phyloP scores from a whole-genome alignment of 2,113 vertebrate genomes.

The Mohoua ochrocephala region DNA sequence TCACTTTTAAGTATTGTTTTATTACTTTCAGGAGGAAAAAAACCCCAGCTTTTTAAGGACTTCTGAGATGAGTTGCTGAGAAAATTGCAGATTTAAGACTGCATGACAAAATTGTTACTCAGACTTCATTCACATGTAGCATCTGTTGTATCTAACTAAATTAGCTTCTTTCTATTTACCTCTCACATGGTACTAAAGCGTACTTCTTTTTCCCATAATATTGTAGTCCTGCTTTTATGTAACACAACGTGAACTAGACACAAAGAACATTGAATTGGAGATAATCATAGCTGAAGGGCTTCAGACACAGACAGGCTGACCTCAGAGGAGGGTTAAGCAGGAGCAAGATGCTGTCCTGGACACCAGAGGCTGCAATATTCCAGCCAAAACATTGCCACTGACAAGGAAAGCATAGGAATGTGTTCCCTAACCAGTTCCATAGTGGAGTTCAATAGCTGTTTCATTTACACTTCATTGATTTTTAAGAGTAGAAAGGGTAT shows the following conservation, averaged over 20 bases:
- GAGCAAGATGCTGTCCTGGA: neutral
- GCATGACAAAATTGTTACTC: neutral
- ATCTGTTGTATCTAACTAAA: neutral
- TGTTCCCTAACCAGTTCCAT: neutral
- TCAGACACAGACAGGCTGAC: neutral
- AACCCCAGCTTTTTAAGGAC: neutral
- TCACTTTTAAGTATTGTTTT: neutral
- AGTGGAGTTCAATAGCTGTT: neutral
- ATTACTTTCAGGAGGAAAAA: neutral
- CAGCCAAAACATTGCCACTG: neutral
- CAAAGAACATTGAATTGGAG: neutral
- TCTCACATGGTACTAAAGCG: neutral
- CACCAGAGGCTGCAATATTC: neutral
- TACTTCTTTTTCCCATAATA: neutral
- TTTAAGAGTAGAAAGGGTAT: neutral
- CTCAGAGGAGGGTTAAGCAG: neutral
- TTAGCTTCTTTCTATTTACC: neutral
- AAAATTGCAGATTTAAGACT: neutral
- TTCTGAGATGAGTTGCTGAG: neutral
- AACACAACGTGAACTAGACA: neutral
- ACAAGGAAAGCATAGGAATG: neutral
- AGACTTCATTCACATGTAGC: neutral
- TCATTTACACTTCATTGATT: neutral
- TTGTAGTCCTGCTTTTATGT: neutral
- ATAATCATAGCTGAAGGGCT: neutral